These are phyloP conservation scores for Matsumyia berberina DNA, from an alignment of 2,888 invertebrate genomes.

Conservation along the genomic window DNA sequence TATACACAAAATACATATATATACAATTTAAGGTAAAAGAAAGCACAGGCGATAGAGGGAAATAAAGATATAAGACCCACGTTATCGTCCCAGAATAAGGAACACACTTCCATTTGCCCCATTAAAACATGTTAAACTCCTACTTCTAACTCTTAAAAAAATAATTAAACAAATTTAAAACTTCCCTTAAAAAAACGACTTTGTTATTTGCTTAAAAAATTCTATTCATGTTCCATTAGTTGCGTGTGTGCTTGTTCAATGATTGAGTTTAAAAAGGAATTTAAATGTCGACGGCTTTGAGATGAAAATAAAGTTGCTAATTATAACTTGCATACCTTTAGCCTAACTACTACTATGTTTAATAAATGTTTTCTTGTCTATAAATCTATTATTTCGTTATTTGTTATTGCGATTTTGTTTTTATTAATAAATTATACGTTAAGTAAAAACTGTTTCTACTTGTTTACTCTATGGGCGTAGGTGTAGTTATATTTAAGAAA, in stretches of 20 bases:
- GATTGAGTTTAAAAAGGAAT: slow-evolving; percentile 26
- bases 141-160: slow-evolving; percentile 2
- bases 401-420: slow-evolving; percentile 67
- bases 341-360: slow-evolving; percentile 22
- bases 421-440: slow-evolving; percentile 34
- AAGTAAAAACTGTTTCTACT: slow-evolving; percentile 58
- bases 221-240: slow-evolving; percentile 17
- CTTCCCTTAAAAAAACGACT: neutral
- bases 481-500: slow-evolving; percentile 56
- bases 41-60: slow-evolving; percentile 1
- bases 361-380: slow-evolving; percentile 21
- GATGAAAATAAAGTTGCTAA: slow-evolving; percentile 64
- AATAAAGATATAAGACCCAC: slow-evolving; percentile 4
- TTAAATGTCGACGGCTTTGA: slow-evolving; percentile 53
- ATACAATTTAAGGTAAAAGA: slow-evolving; percentile 20
- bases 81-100: slow-evolving; percentile 11
- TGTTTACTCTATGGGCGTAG: slow-evolving; percentile 50
- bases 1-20: slow-evolving; percentile 37
- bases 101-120: slow-evolving; percentile 5
- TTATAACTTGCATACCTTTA: slow-evolving; percentile 28
- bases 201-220: slow-evolving; percentile 1
- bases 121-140: neutral
- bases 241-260: slow-evolving; percentile 12
- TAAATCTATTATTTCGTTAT: slow-evolving; percentile 55
- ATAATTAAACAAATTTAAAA: neutral